phyloP scores from a whole-genome alignment of 2,113 vertebrate species.

The Romanogobio albipinnatus region DNA sequence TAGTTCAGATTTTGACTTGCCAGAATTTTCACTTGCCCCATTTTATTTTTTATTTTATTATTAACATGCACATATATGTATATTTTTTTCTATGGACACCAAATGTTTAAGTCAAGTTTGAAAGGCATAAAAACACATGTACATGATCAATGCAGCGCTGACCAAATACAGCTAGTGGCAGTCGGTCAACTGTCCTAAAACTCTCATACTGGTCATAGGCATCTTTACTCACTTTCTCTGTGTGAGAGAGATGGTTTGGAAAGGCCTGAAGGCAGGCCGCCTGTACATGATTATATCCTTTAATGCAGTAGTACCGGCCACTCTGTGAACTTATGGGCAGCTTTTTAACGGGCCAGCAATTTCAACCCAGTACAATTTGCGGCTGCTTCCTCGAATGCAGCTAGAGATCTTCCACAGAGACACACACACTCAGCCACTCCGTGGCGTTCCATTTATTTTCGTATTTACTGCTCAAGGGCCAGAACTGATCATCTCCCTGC shows the following conservation, averaged over 20 bases:
- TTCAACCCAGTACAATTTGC: slow-evolving; percentile 34
- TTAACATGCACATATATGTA: background rate
- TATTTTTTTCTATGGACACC: no score
- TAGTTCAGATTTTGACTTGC: background rate
- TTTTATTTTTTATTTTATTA: background rate
- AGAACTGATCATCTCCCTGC: slow-evolving; percentile 53
- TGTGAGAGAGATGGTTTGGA: slow-evolving; percentile 1
- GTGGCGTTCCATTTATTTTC: slow-evolving; percentile 56
- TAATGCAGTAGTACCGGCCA: slow-evolving; percentile 27
- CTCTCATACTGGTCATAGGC: background rate
- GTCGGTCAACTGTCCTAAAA: background rate
- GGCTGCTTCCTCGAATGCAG: slow-evolving; percentile 51
- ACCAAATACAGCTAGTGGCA: background rate
- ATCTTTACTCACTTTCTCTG: background rate
- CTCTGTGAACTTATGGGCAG: slow-evolving; percentile 41
- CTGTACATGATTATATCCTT: slow-evolving; percentile 16
- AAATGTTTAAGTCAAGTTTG: background rate
- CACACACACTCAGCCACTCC: slow-evolving; percentile 34
- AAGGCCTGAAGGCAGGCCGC: background rate
- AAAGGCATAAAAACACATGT: background rate
- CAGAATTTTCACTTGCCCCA: background rate
- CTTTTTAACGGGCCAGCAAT: slow-evolving; percentile 44
- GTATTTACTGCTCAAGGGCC: slow-evolving; percentile 62
- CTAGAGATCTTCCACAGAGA: slow-evolving; percentile 26
- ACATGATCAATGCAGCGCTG: background rate